These are phyloP conservation scores for Vanessa atalanta DNA, from an alignment of 1,140 invertebrate genomes.

Conservation along the genomic window DNA sequence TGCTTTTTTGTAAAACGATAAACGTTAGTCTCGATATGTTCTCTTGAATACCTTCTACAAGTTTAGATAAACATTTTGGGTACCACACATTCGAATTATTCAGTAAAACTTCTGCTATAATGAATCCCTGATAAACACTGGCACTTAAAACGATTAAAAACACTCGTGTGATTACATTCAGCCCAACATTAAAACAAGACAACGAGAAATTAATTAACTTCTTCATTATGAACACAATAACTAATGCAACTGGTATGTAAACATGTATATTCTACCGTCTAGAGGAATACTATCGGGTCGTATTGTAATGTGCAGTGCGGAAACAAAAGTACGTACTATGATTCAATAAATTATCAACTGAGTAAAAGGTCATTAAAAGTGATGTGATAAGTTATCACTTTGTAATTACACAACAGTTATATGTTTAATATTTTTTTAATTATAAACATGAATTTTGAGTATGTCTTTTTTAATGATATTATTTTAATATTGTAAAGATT, in stretches of 20 bases:
- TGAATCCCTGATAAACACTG: constrained; percentile 63
- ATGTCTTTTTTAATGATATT: no score
- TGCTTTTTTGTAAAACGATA: constrained; percentile 31
- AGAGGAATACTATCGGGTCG: neutral
- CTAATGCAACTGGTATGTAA: neutral
- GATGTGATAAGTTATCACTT: constrained; percentile 24
- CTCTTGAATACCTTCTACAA: constrained; percentile 38
- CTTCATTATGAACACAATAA: constrained; percentile 17
- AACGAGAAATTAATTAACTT: constrained; percentile 31
- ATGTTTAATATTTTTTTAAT: no score
- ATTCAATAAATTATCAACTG: constrained; percentile 9
- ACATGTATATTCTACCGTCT: neutral
- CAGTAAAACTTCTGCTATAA: constrained; percentile 65
- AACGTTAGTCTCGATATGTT: constrained; percentile 34
- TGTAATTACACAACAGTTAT: neutral
- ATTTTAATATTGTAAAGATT: no score
- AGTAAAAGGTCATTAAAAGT: constrained; percentile 19
- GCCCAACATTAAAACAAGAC: constrained; percentile 50
- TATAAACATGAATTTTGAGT: no score
- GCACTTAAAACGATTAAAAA: constrained; percentile 63
- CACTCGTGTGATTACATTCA: constrained; percentile 54
- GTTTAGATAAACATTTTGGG: constrained; percentile 53
- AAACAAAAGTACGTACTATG: neutral
- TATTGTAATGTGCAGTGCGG: neutral
- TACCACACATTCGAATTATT: constrained; percentile 65